Evolutionary conservation across 2,797 vertebrate species (phyloP), one percentile per base, ranked within the genome.

Genomic region (Carapus acus): DNA sequence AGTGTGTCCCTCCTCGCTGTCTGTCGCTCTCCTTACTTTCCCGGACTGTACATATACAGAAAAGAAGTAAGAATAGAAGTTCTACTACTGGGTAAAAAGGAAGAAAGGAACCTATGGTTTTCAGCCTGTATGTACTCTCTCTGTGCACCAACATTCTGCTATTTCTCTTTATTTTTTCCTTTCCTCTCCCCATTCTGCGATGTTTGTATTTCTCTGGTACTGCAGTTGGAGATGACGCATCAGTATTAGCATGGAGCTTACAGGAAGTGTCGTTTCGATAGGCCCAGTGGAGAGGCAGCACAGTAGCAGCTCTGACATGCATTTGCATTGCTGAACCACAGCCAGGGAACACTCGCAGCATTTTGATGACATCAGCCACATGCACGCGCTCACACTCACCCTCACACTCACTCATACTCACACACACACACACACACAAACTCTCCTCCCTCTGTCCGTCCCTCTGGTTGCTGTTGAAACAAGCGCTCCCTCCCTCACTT

Each of bases 301-400:
- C 80, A 74, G 81, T 78, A 81, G 83, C 79, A 60, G 69, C 74
- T 81, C 79, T 68, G 73, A 84, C 81, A 81, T 83, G 76, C 77
- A 69, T 83, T 81, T 71, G 80, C 80, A 77, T 79, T 40, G 49
- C 84, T 88, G 86, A 85, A 83, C 60, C 68, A 54, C 37, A 41
- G 83, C 85, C 86, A 88, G 79, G 65, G 72, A 79, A 76, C 81
- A 79, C 82, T 85, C 67, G 87, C 85, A 86, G 87, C 84, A 82
- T 85, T 84, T 85, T 89, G 83, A 89, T 90, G 89, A 90, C 87
- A 87, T 90, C 87, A 90, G 58, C 66, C 51, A 43, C 67, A 73
- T 74, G 61, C 76, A 62, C 31, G 44, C 54, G 46, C 53, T 47
- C 58, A n/a, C n/a, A n/a, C n/a, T n/a, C n/a, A n/a, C n/a, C n/a